Base-by-base conservation (phyloP, 2,888 invertebrate genomes). In the Diabrotica balteata region DNA sequence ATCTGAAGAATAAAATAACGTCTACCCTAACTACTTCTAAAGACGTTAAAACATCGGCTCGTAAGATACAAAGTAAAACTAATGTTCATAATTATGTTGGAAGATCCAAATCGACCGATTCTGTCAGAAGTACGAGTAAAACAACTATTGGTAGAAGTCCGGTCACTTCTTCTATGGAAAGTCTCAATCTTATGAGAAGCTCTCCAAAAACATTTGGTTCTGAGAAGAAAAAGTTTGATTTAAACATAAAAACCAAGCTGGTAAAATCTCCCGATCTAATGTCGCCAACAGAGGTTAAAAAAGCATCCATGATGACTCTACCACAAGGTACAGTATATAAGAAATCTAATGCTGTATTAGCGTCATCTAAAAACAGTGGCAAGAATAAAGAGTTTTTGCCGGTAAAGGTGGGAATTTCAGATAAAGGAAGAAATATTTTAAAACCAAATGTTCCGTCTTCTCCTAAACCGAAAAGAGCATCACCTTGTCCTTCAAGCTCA, bases 231-330 rank as follows among this genome's bases (percentile, higher is more conserved):
- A 85, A 86, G 8, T 79, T 87, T 55, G 86, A 87, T 74, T 80
- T 84, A 58, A 80, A 80, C 52, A 67, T 81, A 43, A 77, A 80
- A 4, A 77, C 78, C 66, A 78, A 77, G 70, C 68, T 81, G 45
- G 81, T 84, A 59, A 84, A 84, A 72, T 85, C 90, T 46, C 87
- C 89, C 0, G 88, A 88, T 64, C 78, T 90, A 6, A 82, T 87
- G 51, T 89, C 89, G 0, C 88, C 90, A 0, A 86, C 86, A 43
- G 88, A 89, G 77, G 88, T 88, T 0, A 87, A 87, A 70, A 86
- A 84, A 72, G 85, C 83, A 6, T 73, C 61, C 2, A 50, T 62
- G 52, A 66, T 68, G 57, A 50, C 55, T 22, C 47, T 84, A 63
- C 61, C 68, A 43, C 50, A 59, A 2, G 84, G 84, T 44, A 81